Evolutionary conservation across 2,113 vertebrate species (phyloP), one percentile per base, ranked within the genome.

Genomic region (Neoarius graeffei): DNA sequence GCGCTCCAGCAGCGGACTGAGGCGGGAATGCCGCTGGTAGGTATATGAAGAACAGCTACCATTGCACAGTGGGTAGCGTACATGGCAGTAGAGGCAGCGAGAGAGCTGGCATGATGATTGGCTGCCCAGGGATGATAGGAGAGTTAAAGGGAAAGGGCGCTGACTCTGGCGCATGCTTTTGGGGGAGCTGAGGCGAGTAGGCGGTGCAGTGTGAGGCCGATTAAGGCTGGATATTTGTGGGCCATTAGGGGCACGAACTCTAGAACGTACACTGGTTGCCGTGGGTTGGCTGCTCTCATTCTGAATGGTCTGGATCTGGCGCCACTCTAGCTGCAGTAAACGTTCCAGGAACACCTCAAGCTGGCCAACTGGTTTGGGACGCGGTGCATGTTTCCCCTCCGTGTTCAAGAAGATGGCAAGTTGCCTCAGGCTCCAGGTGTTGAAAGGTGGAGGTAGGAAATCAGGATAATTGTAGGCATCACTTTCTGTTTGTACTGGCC

Each of bases 381-480:
- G 87, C 0, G 96, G 94, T 5, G 95, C 96, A 0, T 90, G 82
- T 19, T 89, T 96, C 48, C 94, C 94, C 30, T 98, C 97, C 0
- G 95, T 94, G 3, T 97, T 94, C 25, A 96, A 92, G 10, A 96
- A 95, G 73, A 93, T 9, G 0, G 97, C 96, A 89, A 98, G 94
- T 19, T 97, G 96, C 69, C 95, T 95, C 87, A 99, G 89, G 93
- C 98, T 96, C 98, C 98, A 99, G 8, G 95, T 96, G 93, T 95
- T 97, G 85, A 97, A 99, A 0, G 98, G 98, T 4, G 97, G 95
- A 0, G 98, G 98, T n/a, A 99, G 96, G 90, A 99, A 97, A 71
- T 99, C 97, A 0, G 96, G 95, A 88, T 98, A 99, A 88, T 86
- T 90, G 90, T 96, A 96, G 5, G 81, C 89, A 0, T 94, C 91